Conservation (phyloP, 2,888 invertebrate genomes). For the Molanna angustata region DNA sequence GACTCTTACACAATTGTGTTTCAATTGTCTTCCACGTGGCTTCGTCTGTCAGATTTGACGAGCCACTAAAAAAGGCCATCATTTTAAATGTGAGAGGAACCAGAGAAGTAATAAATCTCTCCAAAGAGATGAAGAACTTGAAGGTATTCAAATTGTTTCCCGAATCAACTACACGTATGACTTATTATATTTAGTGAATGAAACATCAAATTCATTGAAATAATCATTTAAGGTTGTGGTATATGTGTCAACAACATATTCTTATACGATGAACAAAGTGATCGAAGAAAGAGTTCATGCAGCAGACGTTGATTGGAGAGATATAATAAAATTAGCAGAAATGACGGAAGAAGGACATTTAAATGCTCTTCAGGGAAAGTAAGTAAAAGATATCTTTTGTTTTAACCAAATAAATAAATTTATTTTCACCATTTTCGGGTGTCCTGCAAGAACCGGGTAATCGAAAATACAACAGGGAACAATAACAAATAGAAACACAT, state of each 20-base stretch:
- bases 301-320: conserved; percentile 25
- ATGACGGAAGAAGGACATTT: conserved; percentile 23
- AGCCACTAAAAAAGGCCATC: conserved; percentile 29
- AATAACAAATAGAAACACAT: no score
- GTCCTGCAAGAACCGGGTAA: no score
- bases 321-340: conserved; percentile 28
- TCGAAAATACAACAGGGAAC: no score
- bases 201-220: background rate
- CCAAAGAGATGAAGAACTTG: conserved; percentile 32
- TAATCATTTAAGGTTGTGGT: conserved; percentile 11
- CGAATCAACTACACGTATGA: no score
- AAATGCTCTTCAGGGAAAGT: conserved; percentile 21
- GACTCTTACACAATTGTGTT: conserved; percentile 29
- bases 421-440: no score
- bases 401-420: background rate
- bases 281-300: conserved; percentile 21
- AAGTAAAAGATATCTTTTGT: background rate
- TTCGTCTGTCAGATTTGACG: conserved; percentile 34
- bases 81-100: conserved; percentile 33
- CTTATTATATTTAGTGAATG: no score
- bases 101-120: conserved; percentile 30
- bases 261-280: conserved; percentile 7
- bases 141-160: conserved; percentile 27
- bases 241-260: conserved; percentile 22
- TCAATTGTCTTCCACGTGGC: conserved; percentile 33